These are phyloP conservation scores for Drosophila obscura DNA, from an alignment of 1,140 invertebrate genomes.

Conservation along the genomic window DNA sequence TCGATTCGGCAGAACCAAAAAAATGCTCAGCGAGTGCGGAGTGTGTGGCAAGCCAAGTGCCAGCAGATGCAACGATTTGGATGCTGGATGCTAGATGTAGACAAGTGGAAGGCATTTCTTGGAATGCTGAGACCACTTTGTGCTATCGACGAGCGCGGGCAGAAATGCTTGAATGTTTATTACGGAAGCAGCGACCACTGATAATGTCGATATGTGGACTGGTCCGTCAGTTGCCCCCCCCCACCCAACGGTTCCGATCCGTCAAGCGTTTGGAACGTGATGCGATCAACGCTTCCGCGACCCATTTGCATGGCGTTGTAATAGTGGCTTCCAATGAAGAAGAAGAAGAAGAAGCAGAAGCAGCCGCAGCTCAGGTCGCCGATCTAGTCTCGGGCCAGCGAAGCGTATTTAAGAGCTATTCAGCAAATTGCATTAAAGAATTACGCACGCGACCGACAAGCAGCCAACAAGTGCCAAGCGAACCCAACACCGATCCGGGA, in stretches of 20 bases:
- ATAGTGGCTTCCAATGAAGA: constrained; percentile 29
- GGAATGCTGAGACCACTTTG: not conserved
- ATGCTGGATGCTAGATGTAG: constrained; percentile 29
- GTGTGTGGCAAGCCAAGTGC: constrained; percentile 21
- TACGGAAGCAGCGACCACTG: constrained; percentile 31
- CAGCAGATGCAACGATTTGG: not conserved
- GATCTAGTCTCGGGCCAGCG: constrained; percentile 33
- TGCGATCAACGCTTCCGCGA: constrained; percentile 73
- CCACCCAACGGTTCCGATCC: not conserved
- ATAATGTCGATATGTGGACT: constrained; percentile 16
- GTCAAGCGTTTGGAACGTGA: constrained; percentile 71
- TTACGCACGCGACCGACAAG: constrained; percentile 72
- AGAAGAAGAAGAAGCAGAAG: constrained; percentile 43
- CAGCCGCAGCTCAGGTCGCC: not conserved
- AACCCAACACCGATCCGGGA: constrained; percentile 24
- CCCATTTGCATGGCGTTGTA: constrained; percentile 67
- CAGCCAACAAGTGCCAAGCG: constrained; percentile 28
- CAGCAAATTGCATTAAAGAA: constrained; percentile 71
- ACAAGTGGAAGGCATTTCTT: constrained; percentile 6
- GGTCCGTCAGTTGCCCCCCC: not conserved
- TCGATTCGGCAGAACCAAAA: constrained; percentile 60
- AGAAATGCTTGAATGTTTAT: constrained; percentile 51
- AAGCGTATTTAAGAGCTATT: constrained; percentile 81
- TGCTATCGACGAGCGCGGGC: constrained; percentile 38
- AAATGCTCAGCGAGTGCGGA: constrained; percentile 51